These are phyloP conservation scores for Intellagama lesueurii DNA, from an alignment of 2,797 vertebrate species.

Conservation along the genomic window DNA sequence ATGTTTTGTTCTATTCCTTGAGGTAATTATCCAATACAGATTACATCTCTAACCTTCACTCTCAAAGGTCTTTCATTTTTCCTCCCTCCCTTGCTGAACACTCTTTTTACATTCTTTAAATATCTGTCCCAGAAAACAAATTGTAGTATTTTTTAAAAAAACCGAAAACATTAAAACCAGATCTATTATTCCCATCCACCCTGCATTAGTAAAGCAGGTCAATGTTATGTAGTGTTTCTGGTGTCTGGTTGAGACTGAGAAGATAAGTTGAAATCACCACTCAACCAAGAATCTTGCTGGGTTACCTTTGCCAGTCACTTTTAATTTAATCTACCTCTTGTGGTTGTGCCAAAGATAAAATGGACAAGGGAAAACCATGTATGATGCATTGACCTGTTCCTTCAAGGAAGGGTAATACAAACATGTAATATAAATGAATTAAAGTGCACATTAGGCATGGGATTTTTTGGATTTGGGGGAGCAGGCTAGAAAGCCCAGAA, in stretches of 20 bases:
- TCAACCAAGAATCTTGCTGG: neutral
- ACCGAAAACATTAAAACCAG: constrained; percentile 11
- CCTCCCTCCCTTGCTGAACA: constrained; percentile 17
- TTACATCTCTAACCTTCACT: constrained; percentile 22
- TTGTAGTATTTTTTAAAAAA: neutral
- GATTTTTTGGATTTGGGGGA: too few relatives aligned
- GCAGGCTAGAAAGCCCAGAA: too few relatives aligned
- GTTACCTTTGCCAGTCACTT: neutral
- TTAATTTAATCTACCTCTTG: neutral
- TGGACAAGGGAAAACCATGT: neutral
- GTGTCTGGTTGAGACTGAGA: neutral
- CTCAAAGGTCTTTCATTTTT: constrained; percentile 40
- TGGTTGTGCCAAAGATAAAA: neutral
- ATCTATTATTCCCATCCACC: neutral
- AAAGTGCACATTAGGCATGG: too few relatives aligned
- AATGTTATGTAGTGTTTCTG: neutral
- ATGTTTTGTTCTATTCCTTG: constrained; percentile 31
- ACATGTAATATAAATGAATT: neutral
- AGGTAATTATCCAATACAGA: constrained; percentile 12
- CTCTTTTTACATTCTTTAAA: constrained; percentile 20
- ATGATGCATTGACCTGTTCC: neutral
- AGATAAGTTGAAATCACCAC: neutral
- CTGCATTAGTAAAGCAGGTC: neutral
- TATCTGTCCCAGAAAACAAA: constrained; percentile 21
- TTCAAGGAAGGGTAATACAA: neutral